Base-by-base conservation (phyloP, 2,888 invertebrate genomes). In the Miltochrista miniata region DNA sequence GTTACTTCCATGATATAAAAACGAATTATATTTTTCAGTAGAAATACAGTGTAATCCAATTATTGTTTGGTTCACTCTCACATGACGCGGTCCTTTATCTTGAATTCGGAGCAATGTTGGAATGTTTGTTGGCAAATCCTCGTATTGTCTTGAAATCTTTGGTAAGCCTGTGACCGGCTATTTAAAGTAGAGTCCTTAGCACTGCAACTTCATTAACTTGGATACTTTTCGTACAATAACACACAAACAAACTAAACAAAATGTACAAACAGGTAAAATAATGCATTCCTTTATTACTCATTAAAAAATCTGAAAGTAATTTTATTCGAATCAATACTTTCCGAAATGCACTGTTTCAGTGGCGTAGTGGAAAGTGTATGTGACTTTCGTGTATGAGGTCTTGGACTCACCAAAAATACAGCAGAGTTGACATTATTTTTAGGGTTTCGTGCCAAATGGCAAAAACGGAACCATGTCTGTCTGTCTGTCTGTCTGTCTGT, bases 241-340 rank as follows among this genome's bases (percentile, higher is more conserved):
- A 61, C 51, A 63, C 56, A 72, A 70, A 60, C 60, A 70, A 68
- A 63, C 38, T 45, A 46, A 74, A 56, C 72, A 85, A 85, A 72
- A 92, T 92, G 92, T 88, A 81, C 79, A 92, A 92, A 75, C 85
- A 90, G 88, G 92, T 92, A 83, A 81, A 49, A 43, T 34, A n/a
- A 9, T 24, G 18, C 5, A 24, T 24, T 24, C 18, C 18, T 24
- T 24, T 24, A 24, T 2, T 24, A 5, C 18, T 24, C 2, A 24
- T 24, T 24, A 24, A 24, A 24, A 24, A 24, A 24, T 24, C 18
- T 4, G 2, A 24, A 24, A 24, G 18, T 24, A n/a, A n/a, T 24
- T 24, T 24, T 4, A 24, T 24, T 4, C 18, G 18, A 24, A 24
- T 4, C 5, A 5, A 4, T 4, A 24, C 5, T 24, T 24, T 2